A percentile compares a stretch with the other conserved stretches of the same genome.
Conservation (phyloP, 2,888 invertebrate species). For the Eupithecia inturbata region DNA sequence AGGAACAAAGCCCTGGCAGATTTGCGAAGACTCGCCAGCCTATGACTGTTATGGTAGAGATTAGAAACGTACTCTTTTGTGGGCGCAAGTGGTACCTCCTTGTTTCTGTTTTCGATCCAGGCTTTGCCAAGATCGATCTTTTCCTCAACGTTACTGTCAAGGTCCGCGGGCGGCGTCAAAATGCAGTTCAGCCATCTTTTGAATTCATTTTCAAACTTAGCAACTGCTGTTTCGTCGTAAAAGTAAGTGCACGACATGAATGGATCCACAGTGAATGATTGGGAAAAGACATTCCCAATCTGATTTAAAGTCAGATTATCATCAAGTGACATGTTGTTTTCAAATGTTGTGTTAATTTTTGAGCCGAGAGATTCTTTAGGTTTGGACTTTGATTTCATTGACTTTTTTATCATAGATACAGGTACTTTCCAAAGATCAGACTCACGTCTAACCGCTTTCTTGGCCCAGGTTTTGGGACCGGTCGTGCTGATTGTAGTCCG, state of each 20-base stretch:
- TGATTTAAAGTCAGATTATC: conserved; percentile 72
- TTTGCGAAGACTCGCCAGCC: conserved; percentile 87
- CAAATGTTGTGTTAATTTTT: conserved; percentile 59
- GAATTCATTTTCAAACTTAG: conserved; percentile 88
- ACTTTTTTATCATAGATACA: conserved; percentile 56
- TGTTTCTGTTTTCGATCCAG: conserved; percentile 89
- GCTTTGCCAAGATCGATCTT: conserved; percentile 89
- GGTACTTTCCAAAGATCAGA: conserved; percentile 75
- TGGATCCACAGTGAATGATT: conserved; percentile 85
- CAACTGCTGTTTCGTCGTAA: conserved; percentile 87
- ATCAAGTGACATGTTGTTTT: conserved; percentile 72
- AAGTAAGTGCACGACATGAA: conserved; percentile 87
- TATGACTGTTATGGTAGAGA: conserved; percentile 86
- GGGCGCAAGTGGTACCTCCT: conserved; percentile 87
- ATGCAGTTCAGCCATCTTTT: conserved; percentile 92
- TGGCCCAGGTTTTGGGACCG: conserved; percentile 70
- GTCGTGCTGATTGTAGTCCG: conserved; percentile 51
- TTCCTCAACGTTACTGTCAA: conserved; percentile 85
- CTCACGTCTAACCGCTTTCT: conserved; percentile 68
- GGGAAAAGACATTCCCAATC: conserved; percentile 74
- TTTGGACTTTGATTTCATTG: conserved; percentile 58
- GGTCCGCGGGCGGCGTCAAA: conserved; percentile 89
- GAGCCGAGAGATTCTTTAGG: conserved; percentile 54
- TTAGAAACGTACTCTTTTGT: conserved; percentile 88
- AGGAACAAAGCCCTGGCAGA: conserved; percentile 87